phyloP scores from a whole-genome alignment of 2,113 vertebrate genomes.

The Strix aluco region DNA sequence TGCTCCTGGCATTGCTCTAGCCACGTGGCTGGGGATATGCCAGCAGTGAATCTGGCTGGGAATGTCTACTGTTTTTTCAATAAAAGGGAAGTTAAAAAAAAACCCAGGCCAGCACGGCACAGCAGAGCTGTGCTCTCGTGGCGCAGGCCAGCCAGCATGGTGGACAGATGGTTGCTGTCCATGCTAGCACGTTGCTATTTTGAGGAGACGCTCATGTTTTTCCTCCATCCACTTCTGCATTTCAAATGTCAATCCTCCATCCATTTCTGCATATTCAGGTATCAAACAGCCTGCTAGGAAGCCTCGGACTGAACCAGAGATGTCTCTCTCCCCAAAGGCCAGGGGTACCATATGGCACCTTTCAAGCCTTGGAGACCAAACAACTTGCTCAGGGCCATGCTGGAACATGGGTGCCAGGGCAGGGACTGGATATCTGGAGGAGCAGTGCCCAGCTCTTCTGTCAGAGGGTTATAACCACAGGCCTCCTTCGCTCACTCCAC shows the following conservation, averaged over 20 bases:
- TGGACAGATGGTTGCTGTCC: conserved; percentile 3
- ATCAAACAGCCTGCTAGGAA: neutral
- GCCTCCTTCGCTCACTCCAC: neutral
- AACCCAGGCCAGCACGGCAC: accelerated
- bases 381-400: neutral
- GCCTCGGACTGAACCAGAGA: neutral
- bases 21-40: neutral
- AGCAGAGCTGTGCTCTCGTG: neutral
- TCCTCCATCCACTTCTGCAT: neutral
- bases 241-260: neutral
- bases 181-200: neutral
- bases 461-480: neutral
- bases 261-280: neutral
- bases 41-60: neutral
- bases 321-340: neutral
- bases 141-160: neutral
- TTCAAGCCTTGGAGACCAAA: neutral
- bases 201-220: neutral
- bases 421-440: neutral
- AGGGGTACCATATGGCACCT: neutral
- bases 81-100: neutral
- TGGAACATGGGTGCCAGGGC: neutral
- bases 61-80: neutral
- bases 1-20: neutral
- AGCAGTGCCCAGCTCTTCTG: neutral